Base-by-base conservation (phyloP, 2,113 vertebrate species). In the Corythornis vintsioides region DNA sequence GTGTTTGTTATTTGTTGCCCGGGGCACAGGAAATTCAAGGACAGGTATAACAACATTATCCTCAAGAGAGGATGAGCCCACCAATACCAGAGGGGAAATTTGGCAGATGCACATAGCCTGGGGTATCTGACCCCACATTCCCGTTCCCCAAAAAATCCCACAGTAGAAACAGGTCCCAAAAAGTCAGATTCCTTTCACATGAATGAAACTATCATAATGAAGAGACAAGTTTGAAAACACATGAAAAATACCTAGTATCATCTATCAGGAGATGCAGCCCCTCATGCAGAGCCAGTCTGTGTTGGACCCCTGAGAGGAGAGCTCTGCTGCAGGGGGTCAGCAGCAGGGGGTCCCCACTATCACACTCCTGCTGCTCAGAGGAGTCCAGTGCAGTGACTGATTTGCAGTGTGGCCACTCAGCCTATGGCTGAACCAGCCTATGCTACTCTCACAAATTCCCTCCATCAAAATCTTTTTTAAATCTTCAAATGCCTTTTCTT, bases 301-400 rank as follows among this genome's bases (percentile, higher is more conserved):
- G 40, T 2, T 20, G 17, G 42, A 47, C 4, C 10, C 26, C 24
- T 0, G 1, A 13, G n/a, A 52, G 43, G 8, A 26, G 24, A 52
- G 20, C 0, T 3, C 21, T 15, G 24, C 35, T 25, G 21, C 22
- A 1, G 4, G 45, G 22, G 28, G 57, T 22, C 45, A 48, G 48
- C n/a, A 38, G 35, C 21, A 13, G 21, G 7, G 17, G 21, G 5
- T 71, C 60, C 40, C 31, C 31, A 9, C 35, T 75, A 33, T 4
- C 0, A 0, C 29, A 38, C 13, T 0, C 1, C 22, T 7, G 22
- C 20, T 35, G 20, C 35, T 4, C 4, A 3, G 26, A 26, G 14
- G 13, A 40, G 11, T 13, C 29, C 13, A 21, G 7, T 2, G 14
- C 48, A 35, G 35, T 2, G 0, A 45, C 26, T 19, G 6, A 9